Evolutionary conservation across 2,888 invertebrate species (phyloP), one percentile per base, ranked within the genome.

Genomic region (Zeuzera pyrina): DNA sequence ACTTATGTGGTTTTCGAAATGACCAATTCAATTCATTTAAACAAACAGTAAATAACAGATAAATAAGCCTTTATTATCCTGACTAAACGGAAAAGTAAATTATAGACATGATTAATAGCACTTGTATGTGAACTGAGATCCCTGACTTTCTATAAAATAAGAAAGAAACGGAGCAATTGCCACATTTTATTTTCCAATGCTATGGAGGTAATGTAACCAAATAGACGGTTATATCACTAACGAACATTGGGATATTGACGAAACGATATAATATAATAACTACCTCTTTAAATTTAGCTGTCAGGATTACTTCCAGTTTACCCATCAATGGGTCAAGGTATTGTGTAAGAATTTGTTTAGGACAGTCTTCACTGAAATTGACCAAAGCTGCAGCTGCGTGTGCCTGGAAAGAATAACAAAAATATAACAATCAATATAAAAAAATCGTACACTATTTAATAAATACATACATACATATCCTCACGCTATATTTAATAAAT

Each of bases 331-430:
- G 90, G 53, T 97, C 93, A 41, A 99, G 86, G 67, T 99, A 98
- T 42, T 90, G 91, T 6, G 91, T 91, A 41, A 99, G 85, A 49
- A 98, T 95, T 50, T 90, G 88, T 71, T 98, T 98, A 0, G 98
- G 97, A 69, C 98, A 98, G 72, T 98, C 98, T 84, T 99, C 99
- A 58, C 97, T 96, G 81, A 99, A 99, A 83, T 99, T 99, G 1
- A 99, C 98, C 42, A 99, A 86, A 29, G 99, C 99, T 31, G 99
- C 98, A 27, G 97, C 93, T 49, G 89, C 88, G 49, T 90, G 90
- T 33, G 91, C 89, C 78, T 90, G 84, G 19, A 43, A 46, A n/a
- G n/a, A 31, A 31, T 30, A 23, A 11, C 7, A 24, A 29, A 35
- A 30, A 31, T 10, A 15, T 15, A 22, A 40, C 30, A 34, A 22